A percentile compares a stretch with the other conserved stretches of the same genome.
Evolutionary conservation across 2,797 vertebrate species (phyloP).

Genomic region (Ispidina lecontei): DNA sequence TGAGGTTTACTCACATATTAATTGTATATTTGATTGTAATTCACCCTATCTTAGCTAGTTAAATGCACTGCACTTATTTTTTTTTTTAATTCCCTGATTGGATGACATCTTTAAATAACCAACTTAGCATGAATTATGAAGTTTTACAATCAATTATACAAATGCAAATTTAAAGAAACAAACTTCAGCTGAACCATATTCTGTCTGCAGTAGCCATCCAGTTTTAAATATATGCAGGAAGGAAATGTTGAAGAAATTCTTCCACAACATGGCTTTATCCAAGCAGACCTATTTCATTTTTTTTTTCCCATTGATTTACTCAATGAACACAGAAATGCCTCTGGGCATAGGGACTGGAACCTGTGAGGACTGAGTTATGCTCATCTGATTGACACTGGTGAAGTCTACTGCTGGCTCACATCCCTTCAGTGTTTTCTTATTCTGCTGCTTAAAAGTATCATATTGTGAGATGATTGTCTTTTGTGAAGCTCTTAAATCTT

Average conservation of each 20-base stretch:
- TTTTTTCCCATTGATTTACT: neutral
- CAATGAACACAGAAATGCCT: neutral
- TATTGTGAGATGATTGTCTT: neutral
- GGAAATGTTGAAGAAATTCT: neutral
- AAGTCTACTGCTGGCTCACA: neutral
- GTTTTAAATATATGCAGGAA: neutral
- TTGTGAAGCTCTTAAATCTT: neutral
- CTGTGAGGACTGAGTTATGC: neutral
- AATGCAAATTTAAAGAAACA: conserved; percentile 1
- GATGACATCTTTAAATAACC: conserved; percentile 59
- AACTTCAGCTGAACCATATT: neutral
- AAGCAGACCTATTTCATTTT: neutral
- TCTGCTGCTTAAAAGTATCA: neutral
- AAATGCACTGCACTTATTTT: conserved; percentile 28
- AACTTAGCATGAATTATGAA: conserved; percentile 42
- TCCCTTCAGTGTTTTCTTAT: neutral
- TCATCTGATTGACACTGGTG: neutral
- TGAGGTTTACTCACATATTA: conserved; percentile 60
- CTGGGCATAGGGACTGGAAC: neutral
- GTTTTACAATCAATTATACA: conserved; percentile 58
- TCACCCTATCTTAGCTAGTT: conserved; percentile 18
- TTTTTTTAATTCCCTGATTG: conserved; percentile 41
- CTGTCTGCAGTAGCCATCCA: neutral
- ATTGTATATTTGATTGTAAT: conserved; percentile 70
- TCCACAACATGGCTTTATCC: neutral